Conservation (phyloP, 2,888 invertebrate species). For the Aricia artaxerxes region DNA sequence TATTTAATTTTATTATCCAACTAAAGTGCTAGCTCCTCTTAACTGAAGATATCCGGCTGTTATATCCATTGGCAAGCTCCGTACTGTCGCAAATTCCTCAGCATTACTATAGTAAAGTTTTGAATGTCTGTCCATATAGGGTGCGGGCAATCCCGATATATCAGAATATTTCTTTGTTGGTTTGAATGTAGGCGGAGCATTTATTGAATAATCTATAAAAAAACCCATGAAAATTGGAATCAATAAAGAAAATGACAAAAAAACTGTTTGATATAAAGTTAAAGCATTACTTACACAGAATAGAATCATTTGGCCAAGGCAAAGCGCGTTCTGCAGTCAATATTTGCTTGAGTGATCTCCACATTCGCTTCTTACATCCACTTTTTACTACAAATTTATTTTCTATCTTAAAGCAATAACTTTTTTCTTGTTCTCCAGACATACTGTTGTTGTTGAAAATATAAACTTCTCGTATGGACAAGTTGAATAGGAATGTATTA, state of each 20-base stretch:
- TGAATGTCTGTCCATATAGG: constrained; percentile 94
- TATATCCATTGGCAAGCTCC: constrained; percentile 94
- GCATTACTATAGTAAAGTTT: constrained; percentile 91
- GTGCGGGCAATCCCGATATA: constrained; percentile 92
- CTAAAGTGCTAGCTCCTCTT: constrained; percentile 89
- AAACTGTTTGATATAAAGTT: not conserved
- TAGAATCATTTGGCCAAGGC: constrained; percentile 88
- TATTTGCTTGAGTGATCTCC: constrained; percentile 95
- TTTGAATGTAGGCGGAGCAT: constrained; percentile 94
- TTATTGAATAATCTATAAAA: constrained; percentile 89
- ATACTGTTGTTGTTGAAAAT: constrained; percentile 44
- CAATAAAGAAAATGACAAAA: not conserved
- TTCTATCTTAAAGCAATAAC: constrained; percentile 67
- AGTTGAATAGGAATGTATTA: no score
- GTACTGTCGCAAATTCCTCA: constrained; percentile 93
- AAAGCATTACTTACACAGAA: constrained; percentile 83
- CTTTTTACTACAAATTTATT: constrained; percentile 79
- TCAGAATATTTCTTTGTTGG: constrained; percentile 97
- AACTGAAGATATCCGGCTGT: constrained; percentile 93
- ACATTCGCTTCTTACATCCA: constrained; percentile 88
- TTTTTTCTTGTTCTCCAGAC: constrained; percentile 62
- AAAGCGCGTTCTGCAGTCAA: constrained; percentile 88
- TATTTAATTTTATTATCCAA: constrained; percentile 72
- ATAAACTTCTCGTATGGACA: not conserved
- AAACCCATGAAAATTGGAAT: constrained; percentile 16